phyloP scores from a whole-genome alignment of 2,113 vertebrate species.

The Dicentrarchus labrax region DNA sequence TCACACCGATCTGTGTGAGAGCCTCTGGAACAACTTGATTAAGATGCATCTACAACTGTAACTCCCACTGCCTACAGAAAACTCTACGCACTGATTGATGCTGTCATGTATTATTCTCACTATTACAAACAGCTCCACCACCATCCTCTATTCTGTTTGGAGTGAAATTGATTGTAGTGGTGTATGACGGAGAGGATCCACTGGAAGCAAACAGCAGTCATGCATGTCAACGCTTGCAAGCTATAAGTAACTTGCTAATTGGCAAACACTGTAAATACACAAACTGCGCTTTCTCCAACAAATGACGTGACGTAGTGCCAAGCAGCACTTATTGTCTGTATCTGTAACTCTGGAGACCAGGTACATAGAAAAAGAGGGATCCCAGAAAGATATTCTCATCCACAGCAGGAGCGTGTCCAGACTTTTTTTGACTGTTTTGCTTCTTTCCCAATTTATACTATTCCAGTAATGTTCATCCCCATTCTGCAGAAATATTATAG shows the following conservation, averaged over 20 bases:
- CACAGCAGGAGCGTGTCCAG: no score
- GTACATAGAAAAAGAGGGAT: neutral
- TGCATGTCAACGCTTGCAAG: neutral
- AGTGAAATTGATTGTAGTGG: neutral
- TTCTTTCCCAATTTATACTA: no score
- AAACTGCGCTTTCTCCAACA: neutral
- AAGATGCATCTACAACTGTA: neutral
- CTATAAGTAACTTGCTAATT: neutral
- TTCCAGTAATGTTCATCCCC: no score
- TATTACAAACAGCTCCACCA: neutral
- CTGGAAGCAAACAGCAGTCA: neutral
- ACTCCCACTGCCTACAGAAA: constrained; percentile 4
- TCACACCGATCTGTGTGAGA: neutral
- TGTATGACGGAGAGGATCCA: neutral
- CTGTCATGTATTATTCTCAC: constrained; percentile 10
- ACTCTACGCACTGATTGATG: neutral
- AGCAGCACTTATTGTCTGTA: neutral
- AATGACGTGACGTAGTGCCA: neutral
- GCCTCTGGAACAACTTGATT: constrained; percentile 14
- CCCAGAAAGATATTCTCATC: neutral
- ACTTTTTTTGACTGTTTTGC: no score
- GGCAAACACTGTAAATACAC: neutral
- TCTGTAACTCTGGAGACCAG: neutral
- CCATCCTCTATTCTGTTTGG: neutral
- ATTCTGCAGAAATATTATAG: no score